Evolutionary conservation across 2,888 invertebrate genomes (phyloP), one percentile per base, ranked within the genome.

Genomic region (Chaitophorus viminalis): DNA sequence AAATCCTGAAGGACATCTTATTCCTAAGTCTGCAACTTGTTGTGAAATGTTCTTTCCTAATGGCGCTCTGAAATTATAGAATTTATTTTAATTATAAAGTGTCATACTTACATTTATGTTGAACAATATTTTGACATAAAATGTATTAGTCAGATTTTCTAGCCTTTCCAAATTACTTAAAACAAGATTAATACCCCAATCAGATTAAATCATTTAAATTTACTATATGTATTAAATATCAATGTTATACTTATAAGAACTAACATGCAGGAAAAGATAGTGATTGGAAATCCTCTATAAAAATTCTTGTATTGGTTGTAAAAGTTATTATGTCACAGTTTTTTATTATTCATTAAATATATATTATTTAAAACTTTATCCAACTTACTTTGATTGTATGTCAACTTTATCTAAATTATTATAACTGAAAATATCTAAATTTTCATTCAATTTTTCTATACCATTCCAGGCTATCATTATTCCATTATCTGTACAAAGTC

Each of bases 381-480:
- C 74, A 83, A 89, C 90, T 90, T 90, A 93, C 91, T 92, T 93
- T 74, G 94, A 93, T 89, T 94, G 92, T 86, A 94, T 91, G 89
- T 94, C 93, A 29, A 96, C 92, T 31, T 93, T 90, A 89, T 95
- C 93, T 79, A 95, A 92, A 91, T 94, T 92, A 11, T 91, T 90
- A 77, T 92, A 91, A 77, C 90, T 90, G 68, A 91, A 89, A 88
- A 92, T 89, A 83, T 94, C 94, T 89, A 92, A 90, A 33, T 93
- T 92, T 39, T 91, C 91, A 87, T 91, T 92, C 90, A 94, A 93
- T 91, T 94, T 95, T 92, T 99, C 98, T 83, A 98, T 93, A 17
- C 97, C 99, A 93, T 98, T 98, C 98, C 99, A 99, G 31, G 99
- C 99, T 90, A 99, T 97, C 99, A 99, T 99, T 60, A 98, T 94